Percentiles rank a stretch among this genome's conserved stretches.
phyloP scores from a whole-genome alignment of 2,113 vertebrate genomes.

The Saiga tatarica region DNA sequence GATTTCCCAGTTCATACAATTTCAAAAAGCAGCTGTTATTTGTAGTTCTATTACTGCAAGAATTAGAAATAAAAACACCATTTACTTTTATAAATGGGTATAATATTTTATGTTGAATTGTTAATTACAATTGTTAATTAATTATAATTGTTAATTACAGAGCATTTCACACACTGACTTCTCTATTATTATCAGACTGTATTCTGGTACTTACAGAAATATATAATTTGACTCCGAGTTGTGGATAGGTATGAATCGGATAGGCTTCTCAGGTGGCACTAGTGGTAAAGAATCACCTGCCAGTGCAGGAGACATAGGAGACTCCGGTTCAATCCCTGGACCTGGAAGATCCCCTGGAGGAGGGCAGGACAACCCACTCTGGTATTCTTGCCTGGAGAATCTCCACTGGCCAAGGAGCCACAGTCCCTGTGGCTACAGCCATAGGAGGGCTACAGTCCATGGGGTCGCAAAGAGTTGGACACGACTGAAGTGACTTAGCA shows the following conservation, averaged over 20 bases:
- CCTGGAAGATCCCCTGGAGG: neutral
- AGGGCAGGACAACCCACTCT: neutral
- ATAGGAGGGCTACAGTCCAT: neutral
- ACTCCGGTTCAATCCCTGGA: neutral
- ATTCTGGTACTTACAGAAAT: neutral
- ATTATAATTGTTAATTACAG: neutral
- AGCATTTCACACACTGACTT: neutral
- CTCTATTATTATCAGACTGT: neutral
- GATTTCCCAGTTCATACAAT: neutral
- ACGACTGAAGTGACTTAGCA: neutral
- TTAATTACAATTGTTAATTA: neutral
- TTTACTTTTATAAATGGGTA: neutral
- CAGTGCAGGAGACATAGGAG: neutral
- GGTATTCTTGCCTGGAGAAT: neutral
- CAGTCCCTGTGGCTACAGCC: neutral
- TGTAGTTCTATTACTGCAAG: neutral
- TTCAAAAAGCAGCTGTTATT: constrained; percentile 7
- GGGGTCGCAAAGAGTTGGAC: neutral
- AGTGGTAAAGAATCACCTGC: neutral
- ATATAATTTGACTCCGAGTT: neutral
- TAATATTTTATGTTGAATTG: neutral
- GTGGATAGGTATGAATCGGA: neutral
- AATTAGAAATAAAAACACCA: neutral
- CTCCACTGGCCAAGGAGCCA: neutral
- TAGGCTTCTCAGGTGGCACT: neutral